Conservation (phyloP, 2,797 vertebrate species). For the Sebastes iracundus region DNA sequence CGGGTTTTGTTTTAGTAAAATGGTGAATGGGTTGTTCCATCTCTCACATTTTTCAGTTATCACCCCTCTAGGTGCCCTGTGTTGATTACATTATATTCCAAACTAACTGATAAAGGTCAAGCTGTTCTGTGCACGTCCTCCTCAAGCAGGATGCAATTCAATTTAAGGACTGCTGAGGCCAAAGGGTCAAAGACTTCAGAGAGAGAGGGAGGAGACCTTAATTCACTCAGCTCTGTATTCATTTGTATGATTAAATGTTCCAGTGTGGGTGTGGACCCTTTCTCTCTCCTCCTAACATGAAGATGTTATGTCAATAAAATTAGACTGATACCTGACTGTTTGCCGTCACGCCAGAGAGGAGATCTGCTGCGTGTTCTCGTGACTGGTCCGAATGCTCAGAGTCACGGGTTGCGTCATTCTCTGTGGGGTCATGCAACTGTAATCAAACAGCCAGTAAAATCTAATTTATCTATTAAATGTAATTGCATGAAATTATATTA, state of each 20-base stretch:
- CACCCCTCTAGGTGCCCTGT: background rate
- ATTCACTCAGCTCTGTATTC: slow-evolving; percentile 14
- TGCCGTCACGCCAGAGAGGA: background rate
- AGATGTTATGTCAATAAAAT: slow-evolving; percentile 14
- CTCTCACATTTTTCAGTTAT: background rate
- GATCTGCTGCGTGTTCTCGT: background rate
- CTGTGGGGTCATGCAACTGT: background rate
- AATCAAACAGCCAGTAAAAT: background rate
- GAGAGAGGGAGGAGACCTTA: slow-evolving; percentile 7
- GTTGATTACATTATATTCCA: background rate
- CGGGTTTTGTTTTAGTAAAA: background rate
- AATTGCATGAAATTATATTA: background rate
- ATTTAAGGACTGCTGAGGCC: background rate
- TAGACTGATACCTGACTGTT: background rate
- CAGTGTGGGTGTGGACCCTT: slow-evolving; percentile 6
- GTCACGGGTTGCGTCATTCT: background rate
- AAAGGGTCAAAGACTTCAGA: background rate
- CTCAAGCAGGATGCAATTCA: background rate
- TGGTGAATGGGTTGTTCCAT: background rate
- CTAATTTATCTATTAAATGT: background rate
- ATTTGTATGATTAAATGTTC: slow-evolving; percentile 11
- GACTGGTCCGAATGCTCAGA: background rate
- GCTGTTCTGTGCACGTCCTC: background rate
- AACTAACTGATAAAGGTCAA: slow-evolving; percentile 5
- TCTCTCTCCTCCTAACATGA: background rate